Conservation (phyloP, 2,888 invertebrate genomes). For the Drosophila maculinotata region DNA sequence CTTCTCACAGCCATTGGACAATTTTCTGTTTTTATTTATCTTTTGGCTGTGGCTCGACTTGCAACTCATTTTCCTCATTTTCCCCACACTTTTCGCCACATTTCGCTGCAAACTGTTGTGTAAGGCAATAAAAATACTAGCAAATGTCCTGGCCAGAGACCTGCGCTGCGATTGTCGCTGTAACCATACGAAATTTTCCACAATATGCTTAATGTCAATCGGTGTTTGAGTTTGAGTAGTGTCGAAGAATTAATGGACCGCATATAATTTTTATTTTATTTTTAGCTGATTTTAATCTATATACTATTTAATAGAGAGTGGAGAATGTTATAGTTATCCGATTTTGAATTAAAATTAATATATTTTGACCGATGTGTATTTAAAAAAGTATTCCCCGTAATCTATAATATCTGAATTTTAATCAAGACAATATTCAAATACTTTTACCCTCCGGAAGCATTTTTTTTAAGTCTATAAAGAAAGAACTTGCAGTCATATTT, state of each 20-base stretch:
- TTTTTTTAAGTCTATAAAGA: too few relatives aligned
- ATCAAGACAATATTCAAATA: too few relatives aligned
- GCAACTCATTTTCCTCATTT: constrained; percentile 66
- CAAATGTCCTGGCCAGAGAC: constrained; percentile 47
- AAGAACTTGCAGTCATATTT: too few relatives aligned
- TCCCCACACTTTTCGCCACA: constrained; percentile 21
- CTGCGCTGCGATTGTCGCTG: constrained; percentile 15
- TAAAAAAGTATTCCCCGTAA: too few relatives aligned
- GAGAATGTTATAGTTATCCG: too few relatives aligned
- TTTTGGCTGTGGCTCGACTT: constrained; percentile 43
- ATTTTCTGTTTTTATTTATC: constrained; percentile 67
- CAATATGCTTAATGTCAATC: constrained; percentile 30
- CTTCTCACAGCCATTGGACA: constrained; percentile 58
- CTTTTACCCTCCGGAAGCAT: too few relatives aligned
- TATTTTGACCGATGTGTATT: too few relatives aligned
- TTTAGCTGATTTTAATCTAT: neutral
- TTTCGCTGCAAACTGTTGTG: constrained; percentile 64
- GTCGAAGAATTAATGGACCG: neutral
- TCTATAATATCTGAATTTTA: too few relatives aligned
- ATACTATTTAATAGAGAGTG: too few relatives aligned
- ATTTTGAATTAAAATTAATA: too few relatives aligned
- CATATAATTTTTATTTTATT: too few relatives aligned
- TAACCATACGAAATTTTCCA: constrained; percentile 25
- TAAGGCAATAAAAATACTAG: constrained; percentile 58
- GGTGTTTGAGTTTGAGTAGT: neutral